Conservation (phyloP, 2,797 vertebrate species). For the Notoglanidium macrostoma region DNA sequence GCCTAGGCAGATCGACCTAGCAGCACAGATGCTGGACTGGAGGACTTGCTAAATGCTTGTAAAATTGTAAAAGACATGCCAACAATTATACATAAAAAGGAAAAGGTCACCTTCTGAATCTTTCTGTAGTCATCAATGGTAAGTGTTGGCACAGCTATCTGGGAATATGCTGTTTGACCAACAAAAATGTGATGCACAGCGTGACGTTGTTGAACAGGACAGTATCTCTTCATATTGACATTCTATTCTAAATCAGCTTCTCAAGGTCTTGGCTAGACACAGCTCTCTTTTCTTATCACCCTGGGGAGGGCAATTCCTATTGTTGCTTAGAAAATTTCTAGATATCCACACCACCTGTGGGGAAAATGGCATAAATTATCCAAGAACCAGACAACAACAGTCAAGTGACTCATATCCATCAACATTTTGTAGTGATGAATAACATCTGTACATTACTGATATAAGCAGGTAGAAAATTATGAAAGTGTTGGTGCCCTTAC, state of each 20-base stretch:
- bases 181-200: neutral
- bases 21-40: slow-evolving; percentile 39
- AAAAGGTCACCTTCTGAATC: slow-evolving; percentile 4
- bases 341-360: slow-evolving; percentile 34
- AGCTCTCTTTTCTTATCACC: slow-evolving; percentile 35
- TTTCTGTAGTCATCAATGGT: neutral
- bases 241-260: slow-evolving; percentile 23
- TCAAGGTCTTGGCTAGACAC: slow-evolving; percentile 31
- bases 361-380: slow-evolving; percentile 14
- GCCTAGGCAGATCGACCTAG: slow-evolving; percentile 44
- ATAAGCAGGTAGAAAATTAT: neutral
- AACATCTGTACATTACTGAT: neutral
- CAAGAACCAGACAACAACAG: neutral
- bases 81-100: neutral
- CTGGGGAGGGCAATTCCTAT: slow-evolving; percentile 13
- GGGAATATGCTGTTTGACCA: neutral
- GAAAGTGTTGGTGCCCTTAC: too few relatives aligned
- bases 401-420: neutral
- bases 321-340: slow-evolving; percentile 16
- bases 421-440: neutral
- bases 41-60: slow-evolving; percentile 36
- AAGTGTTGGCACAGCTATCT: neutral
- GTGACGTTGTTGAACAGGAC: slow-evolving; percentile 2
- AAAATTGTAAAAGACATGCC: slow-evolving; percentile 25
- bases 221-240: slow-evolving; percentile 23